These are phyloP conservation scores for Saturnia pavonia DNA, from an alignment of 2,888 invertebrate genomes.

Conservation along the genomic window DNA sequence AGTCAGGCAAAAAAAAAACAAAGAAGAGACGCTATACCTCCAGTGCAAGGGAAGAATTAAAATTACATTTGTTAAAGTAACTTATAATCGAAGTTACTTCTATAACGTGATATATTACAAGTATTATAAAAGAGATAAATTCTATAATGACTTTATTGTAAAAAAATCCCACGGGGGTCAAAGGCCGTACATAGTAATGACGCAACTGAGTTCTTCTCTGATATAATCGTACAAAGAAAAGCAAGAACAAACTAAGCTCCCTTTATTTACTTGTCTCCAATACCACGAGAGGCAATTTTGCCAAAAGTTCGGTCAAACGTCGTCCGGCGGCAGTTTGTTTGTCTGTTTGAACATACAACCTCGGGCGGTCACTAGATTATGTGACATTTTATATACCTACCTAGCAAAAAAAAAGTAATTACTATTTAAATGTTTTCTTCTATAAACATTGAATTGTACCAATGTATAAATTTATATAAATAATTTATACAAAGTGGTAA, in stretches of 20 bases:
- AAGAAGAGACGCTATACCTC: no score
- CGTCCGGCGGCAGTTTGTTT: slow-evolving; percentile 14
- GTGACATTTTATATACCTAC: not conserved
- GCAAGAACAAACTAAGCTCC: not conserved
- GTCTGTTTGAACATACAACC: slow-evolving; percentile 9
- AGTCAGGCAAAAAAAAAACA: no score
- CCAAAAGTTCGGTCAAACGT: slow-evolving; percentile 15
- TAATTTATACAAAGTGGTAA: no score
- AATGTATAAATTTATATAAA: no score
- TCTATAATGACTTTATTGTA: not conserved
- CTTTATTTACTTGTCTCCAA: slow-evolving; percentile 15
- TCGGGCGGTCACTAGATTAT: slow-evolving; percentile 3
- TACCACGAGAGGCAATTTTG: slow-evolving; percentile 18
- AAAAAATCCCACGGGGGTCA: not conserved
- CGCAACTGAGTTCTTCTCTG: not conserved
- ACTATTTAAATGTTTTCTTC: no score
- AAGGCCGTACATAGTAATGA: not conserved
- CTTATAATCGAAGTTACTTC: no score
- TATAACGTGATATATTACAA: not conserved
- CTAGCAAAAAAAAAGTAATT: no score
- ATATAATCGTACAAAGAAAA: not conserved
- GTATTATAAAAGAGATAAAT: not conserved
- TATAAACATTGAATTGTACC: no score
- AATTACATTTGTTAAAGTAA: no score
- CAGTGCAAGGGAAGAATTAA: no score